These are phyloP conservation scores for Oreohelix idahoensis DNA, from an alignment of 1,140 invertebrate genomes.

Conservation along the genomic window DNA sequence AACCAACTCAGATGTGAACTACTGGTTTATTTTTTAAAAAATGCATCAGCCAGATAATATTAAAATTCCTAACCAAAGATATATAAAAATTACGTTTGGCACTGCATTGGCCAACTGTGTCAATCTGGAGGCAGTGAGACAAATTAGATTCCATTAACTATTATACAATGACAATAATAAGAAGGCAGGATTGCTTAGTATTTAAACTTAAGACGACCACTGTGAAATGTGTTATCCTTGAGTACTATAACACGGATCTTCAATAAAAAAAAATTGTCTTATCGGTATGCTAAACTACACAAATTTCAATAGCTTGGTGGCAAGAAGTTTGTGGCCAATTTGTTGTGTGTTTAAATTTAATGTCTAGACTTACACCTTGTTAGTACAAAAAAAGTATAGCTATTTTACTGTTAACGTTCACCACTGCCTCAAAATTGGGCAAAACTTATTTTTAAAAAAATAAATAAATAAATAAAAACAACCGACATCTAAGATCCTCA, in stretches of 20 bases:
- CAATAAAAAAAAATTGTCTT: no score
- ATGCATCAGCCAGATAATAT: not conserved
- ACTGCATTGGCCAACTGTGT: not conserved
- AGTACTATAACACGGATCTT: no score
- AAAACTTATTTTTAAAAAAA: not conserved
- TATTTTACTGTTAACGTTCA: not conserved
- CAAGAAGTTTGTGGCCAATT: no score
- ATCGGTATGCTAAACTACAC: no score
- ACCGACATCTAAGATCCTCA: not conserved
- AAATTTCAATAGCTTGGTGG: no score
- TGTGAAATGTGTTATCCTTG: no score
- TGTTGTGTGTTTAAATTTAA: no score
- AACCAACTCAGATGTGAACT: not conserved
- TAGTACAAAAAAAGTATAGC: not conserved
- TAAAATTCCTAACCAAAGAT: not conserved
- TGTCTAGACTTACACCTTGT: no score
- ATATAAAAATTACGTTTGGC: not conserved
- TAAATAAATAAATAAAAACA: not conserved
- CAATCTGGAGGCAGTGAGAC: not conserved
- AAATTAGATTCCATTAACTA: no score
- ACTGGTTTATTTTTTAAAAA: not conserved
- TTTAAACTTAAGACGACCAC: no score
- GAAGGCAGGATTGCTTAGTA: no score
- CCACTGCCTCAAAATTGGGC: not conserved
- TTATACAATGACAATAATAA: no score